phyloP scores from a whole-genome alignment of 2,888 invertebrate genomes.

The Cephus pulcher region DNA sequence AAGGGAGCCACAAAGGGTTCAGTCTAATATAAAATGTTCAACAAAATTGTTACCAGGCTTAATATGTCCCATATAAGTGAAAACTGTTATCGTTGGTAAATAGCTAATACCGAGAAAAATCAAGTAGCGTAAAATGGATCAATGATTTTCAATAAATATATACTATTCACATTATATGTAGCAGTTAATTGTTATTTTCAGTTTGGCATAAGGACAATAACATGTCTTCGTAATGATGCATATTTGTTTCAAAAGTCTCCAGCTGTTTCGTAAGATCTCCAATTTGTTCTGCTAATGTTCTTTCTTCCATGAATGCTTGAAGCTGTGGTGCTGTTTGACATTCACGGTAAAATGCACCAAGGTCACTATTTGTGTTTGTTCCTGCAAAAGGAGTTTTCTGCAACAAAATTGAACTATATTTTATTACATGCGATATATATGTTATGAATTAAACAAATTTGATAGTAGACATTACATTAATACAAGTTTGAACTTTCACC shows the following conservation, averaged over 20 bases:
- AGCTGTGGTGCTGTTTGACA: constrained; percentile 79
- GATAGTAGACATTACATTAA: too few relatives aligned
- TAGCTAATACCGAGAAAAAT: too few relatives aligned
- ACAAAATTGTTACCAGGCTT: too few relatives aligned
- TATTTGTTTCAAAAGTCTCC: constrained; percentile 79
- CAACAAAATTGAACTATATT: constrained; percentile 46
- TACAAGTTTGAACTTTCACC: too few relatives aligned
- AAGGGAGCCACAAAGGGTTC: too few relatives aligned
- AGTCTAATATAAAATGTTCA: too few relatives aligned
- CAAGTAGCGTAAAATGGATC: too few relatives aligned
- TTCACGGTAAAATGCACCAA: constrained; percentile 83
- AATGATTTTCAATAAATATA: too few relatives aligned
- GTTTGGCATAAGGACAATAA: constrained; percentile 77
- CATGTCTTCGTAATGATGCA: constrained; percentile 82
- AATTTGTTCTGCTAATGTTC: constrained; percentile 70
- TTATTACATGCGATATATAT: background rate
- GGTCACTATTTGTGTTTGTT: constrained; percentile 77
- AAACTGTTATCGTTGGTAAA: too few relatives aligned
- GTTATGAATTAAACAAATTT: too few relatives aligned
- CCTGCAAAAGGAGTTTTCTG: constrained; percentile 87
- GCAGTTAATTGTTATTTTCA: constrained; percentile 71
- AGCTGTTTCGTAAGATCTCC: constrained; percentile 78
- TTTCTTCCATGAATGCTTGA: constrained; percentile 68
- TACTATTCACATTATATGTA: too few relatives aligned
- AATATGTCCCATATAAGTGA: too few relatives aligned